These are phyloP conservation scores for Emydoidea blandingii DNA, from an alignment of 2,797 vertebrate genomes.

Conservation along the genomic window DNA sequence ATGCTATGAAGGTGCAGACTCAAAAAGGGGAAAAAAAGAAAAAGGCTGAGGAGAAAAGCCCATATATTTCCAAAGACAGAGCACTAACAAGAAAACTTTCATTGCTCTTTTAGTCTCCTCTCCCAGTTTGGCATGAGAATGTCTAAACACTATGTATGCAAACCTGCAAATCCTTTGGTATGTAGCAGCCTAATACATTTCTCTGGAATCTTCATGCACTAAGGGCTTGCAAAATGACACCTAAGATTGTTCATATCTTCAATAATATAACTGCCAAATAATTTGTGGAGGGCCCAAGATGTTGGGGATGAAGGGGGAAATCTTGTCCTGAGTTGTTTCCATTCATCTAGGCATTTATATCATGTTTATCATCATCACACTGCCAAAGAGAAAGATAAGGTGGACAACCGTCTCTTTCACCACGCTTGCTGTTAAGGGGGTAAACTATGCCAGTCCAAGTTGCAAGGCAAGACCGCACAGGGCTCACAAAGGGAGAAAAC, in stretches of 20 bases:
- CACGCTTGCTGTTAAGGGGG: background rate
- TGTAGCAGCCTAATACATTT: background rate
- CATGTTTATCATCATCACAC: background rate
- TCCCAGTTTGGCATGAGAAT: background rate
- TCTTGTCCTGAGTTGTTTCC: background rate
- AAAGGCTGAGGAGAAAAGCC: background rate
- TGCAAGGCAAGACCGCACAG: background rate
- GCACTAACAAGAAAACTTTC: background rate
- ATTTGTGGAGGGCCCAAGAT: background rate
- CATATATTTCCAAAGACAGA: accelerated
- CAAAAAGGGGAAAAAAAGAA: background rate
- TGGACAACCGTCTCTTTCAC: background rate
- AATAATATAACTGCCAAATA: background rate
- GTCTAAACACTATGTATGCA: background rate
- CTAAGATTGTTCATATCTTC: background rate
- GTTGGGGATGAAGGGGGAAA: background rate
- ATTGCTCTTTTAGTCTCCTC: background rate
- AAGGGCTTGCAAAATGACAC: background rate
- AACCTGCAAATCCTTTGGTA: background rate
- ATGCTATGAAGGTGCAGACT: background rate
- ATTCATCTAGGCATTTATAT: background rate
- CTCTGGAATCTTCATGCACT: background rate
- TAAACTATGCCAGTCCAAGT: background rate
- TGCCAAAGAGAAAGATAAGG: background rate
- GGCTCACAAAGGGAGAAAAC: background rate